Conservation (phyloP, 2,797 vertebrate species). For the Paratrypauchen microcephalus region DNA sequence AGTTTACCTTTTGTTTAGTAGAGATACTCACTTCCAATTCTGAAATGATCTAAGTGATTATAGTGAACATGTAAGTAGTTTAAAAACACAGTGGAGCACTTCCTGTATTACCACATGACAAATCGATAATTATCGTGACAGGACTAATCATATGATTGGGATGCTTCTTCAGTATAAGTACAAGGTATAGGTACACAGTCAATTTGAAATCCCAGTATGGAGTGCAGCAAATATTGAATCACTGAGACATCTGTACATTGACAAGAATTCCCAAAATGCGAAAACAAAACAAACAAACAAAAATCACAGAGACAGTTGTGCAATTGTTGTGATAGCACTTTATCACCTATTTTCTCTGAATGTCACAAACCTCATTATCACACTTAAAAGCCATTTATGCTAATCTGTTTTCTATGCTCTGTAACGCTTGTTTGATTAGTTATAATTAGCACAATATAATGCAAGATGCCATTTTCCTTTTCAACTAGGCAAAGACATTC, state of each 20-base stretch:
- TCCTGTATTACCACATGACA: too few species aligned
- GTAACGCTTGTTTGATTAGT: neutral
- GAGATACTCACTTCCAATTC: too few species aligned
- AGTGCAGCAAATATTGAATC: conserved; percentile 29
- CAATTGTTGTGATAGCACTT: conserved; percentile 31
- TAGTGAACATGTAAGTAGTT: too few species aligned
- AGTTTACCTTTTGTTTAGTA: too few species aligned
- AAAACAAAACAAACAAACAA: too few species aligned
- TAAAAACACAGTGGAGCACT: too few species aligned
- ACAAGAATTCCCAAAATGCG: conserved; percentile 25
- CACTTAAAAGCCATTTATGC: conserved; percentile 30
- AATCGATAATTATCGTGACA: too few species aligned
- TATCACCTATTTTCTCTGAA: conserved; percentile 15
- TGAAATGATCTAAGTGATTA: too few species aligned
- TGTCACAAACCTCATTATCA: conserved; percentile 29
- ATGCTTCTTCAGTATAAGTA: neutral
- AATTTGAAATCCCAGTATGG: conserved; percentile 12
- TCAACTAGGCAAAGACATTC: conserved; percentile 23
- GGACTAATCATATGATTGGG: neutral
- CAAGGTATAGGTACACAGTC: conserved; percentile 14
- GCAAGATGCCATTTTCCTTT: conserved; percentile 15
- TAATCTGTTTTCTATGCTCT: conserved; percentile 15
- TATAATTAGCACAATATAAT: conserved; percentile 9
- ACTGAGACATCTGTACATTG: conserved; percentile 39
- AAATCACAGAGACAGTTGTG: conserved; percentile 33